Conservation (phyloP, 2,888 invertebrate genomes). For the Glaucopsyche alexis region DNA sequence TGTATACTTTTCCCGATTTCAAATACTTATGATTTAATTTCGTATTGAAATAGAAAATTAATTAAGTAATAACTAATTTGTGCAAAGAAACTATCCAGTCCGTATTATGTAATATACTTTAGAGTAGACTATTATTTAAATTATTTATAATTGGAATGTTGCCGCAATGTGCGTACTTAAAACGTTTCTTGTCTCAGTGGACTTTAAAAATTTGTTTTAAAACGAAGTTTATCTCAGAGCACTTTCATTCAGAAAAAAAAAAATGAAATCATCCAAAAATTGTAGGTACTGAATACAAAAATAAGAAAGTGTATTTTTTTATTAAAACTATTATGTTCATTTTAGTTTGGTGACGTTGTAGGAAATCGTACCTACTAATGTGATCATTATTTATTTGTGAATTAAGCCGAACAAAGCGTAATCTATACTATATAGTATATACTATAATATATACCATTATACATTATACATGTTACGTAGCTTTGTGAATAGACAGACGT, state of each 20-base stretch:
- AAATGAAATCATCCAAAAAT: too few species aligned
- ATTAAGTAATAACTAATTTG: not conserved
- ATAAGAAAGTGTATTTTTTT: not conserved
- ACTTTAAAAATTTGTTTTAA: not conserved
- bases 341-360: not conserved
- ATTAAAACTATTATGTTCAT: not conserved
- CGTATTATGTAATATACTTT: conserved; percentile 18
- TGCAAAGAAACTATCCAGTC: conserved; percentile 14
- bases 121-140: conserved; percentile 19
- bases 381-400: not conserved
- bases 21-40: not conserved
- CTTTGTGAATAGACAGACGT: not conserved
- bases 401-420: not conserved
- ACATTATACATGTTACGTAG: not conserved
- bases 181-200: not conserved
- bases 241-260: not conserved
- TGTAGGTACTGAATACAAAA: not conserved
- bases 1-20: too few species aligned
- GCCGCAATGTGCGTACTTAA: not conserved
- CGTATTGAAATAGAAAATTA: not conserved
- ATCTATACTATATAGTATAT: not conserved
- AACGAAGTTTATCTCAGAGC: not conserved
- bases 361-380: not conserved
- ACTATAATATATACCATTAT: too few species aligned
- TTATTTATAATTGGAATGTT: not conserved